Evolutionary conservation across 1,140 invertebrate genomes (phyloP), one percentile per base, ranked within the genome.

Genomic region (Drosophila hydei): DNA sequence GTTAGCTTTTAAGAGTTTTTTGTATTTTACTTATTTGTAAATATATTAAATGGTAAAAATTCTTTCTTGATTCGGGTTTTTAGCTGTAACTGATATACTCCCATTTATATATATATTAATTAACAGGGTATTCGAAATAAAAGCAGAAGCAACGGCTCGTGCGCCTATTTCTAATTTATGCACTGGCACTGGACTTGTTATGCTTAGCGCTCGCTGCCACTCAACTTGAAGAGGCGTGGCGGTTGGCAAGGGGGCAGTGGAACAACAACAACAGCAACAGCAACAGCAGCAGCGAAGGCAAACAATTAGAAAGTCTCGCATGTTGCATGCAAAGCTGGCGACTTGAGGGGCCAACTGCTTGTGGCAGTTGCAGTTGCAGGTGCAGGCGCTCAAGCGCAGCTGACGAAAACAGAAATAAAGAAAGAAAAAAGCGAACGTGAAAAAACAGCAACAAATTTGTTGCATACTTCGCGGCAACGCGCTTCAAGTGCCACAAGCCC

Each of bases 161-260:
- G 71, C 45, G 77, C 70, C 80, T 68, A 85, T 87, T 85, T 85
- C 70, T 85, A 85, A 85, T 85, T 85, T 85, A 85, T 85, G 74
- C 80, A 81, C 74, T 64, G 59, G 45, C 61, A 58, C 81, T 77
- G 81, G 73, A 85, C 77, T 84, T 83, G 78, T 81, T 73, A 75
- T 80, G 51, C 50, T 77, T 77, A 79, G 73, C 51, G 25, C 42
- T 55, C 36, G 43, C 70, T 55, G 77, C 72, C 54, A 67, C 71
- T 55, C 47, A 47, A 54, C 48, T 52, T 23, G 47, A 58, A 36
- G 51, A 23, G 48, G 55, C 55, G 18, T 52, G 40, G 4, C 19
- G 8, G 12, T 23, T 12, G 25, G 47, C 36, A 14, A 4, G 27
- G 19, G 16, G 9, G 8, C 4, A 11, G 9, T n/a, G 11, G 36